These are phyloP conservation scores for Amitus sp. DNA, from an alignment of 2,888 invertebrate species.

Conservation along the genomic window DNA sequence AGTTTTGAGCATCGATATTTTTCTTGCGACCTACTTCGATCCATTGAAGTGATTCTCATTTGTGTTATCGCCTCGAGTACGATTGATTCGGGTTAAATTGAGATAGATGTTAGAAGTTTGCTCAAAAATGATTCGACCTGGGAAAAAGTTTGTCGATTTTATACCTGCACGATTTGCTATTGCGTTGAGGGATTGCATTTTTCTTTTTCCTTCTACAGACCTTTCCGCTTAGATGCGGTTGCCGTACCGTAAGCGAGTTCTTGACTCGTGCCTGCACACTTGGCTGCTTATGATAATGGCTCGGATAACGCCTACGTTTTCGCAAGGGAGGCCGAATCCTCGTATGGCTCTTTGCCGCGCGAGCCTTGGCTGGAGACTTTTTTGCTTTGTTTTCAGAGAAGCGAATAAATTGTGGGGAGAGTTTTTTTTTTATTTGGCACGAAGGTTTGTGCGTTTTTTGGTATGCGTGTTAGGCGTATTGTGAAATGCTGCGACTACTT, in stretches of 20 bases:
- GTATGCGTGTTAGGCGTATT: no score
- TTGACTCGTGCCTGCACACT: conserved; percentile 58
- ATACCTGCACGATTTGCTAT: neutral
- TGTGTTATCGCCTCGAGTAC: neutral
- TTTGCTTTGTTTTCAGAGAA: no score
- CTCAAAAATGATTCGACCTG: neutral
- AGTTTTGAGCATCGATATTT: no score
- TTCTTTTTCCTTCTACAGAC: conserved; percentile 22
- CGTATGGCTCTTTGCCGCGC: conserved; percentile 34
- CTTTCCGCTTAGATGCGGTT: conserved; percentile 39
- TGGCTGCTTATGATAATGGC: conserved; percentile 57
- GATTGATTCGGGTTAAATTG: neutral
- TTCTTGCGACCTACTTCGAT: no score
- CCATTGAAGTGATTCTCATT: no score
- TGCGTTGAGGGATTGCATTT: conserved; percentile 10
- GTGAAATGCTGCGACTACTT: no score
- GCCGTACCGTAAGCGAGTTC: conserved; percentile 40
- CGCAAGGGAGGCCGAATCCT: conserved; percentile 38
- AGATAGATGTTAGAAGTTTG: neutral
- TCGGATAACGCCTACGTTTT: conserved; percentile 45
- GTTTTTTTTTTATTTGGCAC: no score
- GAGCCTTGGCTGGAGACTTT: no score
- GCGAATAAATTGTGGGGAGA: no score
- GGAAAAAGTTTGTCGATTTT: neutral
- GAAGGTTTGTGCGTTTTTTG: no score